Evolutionary conservation across 2,113 vertebrate species (phyloP), one percentile per base, ranked within the genome.

Genomic region (Indicator maculatus): DNA sequence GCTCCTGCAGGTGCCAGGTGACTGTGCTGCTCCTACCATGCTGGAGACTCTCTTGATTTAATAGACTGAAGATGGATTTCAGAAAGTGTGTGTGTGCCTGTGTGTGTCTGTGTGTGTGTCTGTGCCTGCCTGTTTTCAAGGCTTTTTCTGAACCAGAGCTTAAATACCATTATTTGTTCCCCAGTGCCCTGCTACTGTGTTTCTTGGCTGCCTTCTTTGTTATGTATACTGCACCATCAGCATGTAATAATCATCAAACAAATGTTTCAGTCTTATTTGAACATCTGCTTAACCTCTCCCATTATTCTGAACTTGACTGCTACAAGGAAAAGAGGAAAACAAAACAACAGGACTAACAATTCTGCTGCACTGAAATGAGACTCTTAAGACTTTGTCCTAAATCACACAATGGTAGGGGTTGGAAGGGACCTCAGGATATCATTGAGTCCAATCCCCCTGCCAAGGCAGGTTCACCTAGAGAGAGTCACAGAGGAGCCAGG

Each of bases 271-370:
- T 56, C 63, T 83, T 72, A 52, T 89, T 59, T 91, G 71, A 93
- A 70, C 64, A 87, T 69, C 64, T 83, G n/a, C 64, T 93, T 89
- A 83, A 73, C 75, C 41, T 93, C 64, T 71, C 86, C 52, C 45
- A 20, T 83, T 74, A 74, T 45, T 77, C 52, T 80, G 83, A 59
- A 73, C n/a, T 74, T 80, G 45, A 89, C n/a, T 38, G 41, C 83
- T 24, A 3, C 31, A 83, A 21, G 31, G 44, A 91, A 80, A 91
- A 71, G 74, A 89, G 24, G 39, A 73, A 89, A 94, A 78, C 19
- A 74, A 70, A 87, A 73, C 17, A 45, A 45, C n/a, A 55, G 14
- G 27, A 30, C 45, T 69, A 82, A 67, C 0, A 12, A 36, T 79
- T 73, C 59, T 88, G 65, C 93, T 69, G 52, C 19, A 28, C n/a